Evolutionary conservation across 2,113 vertebrate species (phyloP).

Genomic region (Crocuta crocuta): DNA sequence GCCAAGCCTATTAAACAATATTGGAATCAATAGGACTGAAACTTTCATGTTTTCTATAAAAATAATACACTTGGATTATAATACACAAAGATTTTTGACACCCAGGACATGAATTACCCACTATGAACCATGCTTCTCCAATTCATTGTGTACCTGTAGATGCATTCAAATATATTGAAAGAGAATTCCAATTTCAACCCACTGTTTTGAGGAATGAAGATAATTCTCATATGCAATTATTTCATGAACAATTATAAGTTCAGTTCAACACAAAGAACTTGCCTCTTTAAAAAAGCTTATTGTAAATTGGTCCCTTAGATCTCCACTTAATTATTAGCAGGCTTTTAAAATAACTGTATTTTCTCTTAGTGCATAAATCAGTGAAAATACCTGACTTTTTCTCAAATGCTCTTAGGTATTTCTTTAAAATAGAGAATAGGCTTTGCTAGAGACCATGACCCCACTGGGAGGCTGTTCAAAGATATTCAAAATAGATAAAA

Average conservation of each 20-base stretch:
- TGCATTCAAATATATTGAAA: constrained; percentile 40
- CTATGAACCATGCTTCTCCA: background rate
- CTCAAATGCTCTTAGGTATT: background rate
- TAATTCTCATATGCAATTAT: constrained; percentile 69
- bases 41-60: constrained; percentile 3
- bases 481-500: constrained; percentile 71
- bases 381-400: constrained; percentile 38
- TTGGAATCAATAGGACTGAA: background rate
- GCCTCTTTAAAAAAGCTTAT: constrained; percentile 44
- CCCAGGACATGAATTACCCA: background rate
- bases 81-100: background rate
- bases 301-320: constrained; percentile 55
- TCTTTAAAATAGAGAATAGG: constrained; percentile 32
- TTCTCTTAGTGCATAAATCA: constrained; percentile 39
- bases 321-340: constrained; percentile 67
- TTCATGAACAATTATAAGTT: constrained; percentile 51
- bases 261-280: constrained; percentile 35
- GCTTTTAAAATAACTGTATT: constrained; percentile 41
- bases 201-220: constrained; percentile 28
- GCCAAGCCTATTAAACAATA: background rate
- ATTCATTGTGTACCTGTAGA: background rate
- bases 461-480: constrained; percentile 33
- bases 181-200: constrained; percentile 31
- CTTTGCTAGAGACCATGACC: constrained; percentile 45
- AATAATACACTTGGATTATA: background rate